A percentile compares a stretch with the other conserved stretches of the same genome.
Conservation (phyloP, 1,140 invertebrate genomes). For the Anthonomus grandis region DNA sequence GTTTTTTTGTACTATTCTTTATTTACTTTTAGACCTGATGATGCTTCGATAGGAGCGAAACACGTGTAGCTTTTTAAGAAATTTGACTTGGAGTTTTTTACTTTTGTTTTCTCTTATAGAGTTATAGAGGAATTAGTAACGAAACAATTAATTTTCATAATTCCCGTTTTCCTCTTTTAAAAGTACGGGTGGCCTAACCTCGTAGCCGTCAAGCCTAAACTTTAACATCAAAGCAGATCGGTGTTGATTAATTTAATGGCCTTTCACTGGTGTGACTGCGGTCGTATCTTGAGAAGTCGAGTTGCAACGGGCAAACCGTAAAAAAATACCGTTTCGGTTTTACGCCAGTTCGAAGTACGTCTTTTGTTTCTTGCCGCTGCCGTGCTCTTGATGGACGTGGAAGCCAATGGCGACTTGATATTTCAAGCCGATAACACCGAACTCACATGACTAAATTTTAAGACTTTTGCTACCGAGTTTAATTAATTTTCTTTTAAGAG, state of each 20-base stretch:
- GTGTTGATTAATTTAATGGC: conserved; percentile 15
- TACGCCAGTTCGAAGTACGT: background rate
- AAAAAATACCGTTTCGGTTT: conserved; percentile 5
- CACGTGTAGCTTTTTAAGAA: too few relatives aligned
- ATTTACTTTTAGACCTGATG: too few relatives aligned
- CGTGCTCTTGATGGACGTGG: conserved; percentile 2
- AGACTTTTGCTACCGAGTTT: conserved; percentile 6
- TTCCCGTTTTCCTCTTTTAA: too few relatives aligned
- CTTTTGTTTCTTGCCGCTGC: conserved; percentile 5
- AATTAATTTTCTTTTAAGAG: conserved; percentile 5
- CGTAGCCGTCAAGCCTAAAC: background rate
- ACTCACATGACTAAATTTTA: conserved; percentile 1
- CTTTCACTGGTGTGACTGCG: conserved; percentile 12
- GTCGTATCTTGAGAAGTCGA: conserved; percentile 2
- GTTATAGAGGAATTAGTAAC: too few relatives aligned
- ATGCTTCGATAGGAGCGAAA: too few relatives aligned
- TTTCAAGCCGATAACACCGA: background rate
- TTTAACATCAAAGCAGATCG: conserved; percentile 13
- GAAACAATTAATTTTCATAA: too few relatives aligned
- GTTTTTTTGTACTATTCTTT: too few relatives aligned
- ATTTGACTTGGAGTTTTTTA: too few relatives aligned
- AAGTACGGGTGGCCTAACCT: conserved; percentile 4
- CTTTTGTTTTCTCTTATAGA: too few relatives aligned
- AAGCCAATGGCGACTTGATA: conserved; percentile 5
- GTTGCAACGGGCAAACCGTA: conserved; percentile 2